Evolutionary conservation across 2,113 vertebrate species (phyloP), one percentile per base, ranked within the genome.

Genomic region (Campylomormyrus tamandua): DNA sequence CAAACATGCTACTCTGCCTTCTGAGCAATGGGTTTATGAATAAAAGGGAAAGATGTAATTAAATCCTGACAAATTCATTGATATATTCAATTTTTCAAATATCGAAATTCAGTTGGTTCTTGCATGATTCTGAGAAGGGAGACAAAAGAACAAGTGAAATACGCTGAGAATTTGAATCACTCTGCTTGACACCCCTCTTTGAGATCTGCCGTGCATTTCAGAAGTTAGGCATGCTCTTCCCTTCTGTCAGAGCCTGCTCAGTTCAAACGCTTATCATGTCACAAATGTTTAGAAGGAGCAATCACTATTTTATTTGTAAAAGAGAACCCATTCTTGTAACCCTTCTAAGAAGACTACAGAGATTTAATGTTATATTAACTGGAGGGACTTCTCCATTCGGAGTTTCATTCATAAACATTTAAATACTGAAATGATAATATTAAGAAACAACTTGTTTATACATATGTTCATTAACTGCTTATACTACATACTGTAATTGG

Each of bases 1-100:
- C 90, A 92, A 93, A 93, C 92, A 94, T 90, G 90, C 90, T 91
- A 91, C 93, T 93, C 93, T 93, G 93, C 90, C 92, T 92, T 88
- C 19, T 83, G 90, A 91, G 92, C 89, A 92, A 90, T 91, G 89
- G 88, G 90, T 91, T 91, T 89, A 91, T 94, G 92, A 95, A 94
- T 94, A 93, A 94, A 93, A 91, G 89, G 8, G 62, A 80, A 70
- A 90, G 90, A 88, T 90, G 90, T 91, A 93, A 93, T 93, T 94
- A 91, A 93, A 91, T 90, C 90, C 88, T 93, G 93, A 94, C 93
- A 93, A 90, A 92, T 90, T 93, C 92, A 94, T 92, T 92, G 88
- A 93, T 91, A 93, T 90, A 93, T 92, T 56, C 53, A 7, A 45
- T 84, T 92, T 90, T 91, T 91, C 42, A 1, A 70, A 70, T 70